phyloP scores from a whole-genome alignment of 2,797 vertebrate genomes.

The Petrocephalus schoutedeni region DNA sequence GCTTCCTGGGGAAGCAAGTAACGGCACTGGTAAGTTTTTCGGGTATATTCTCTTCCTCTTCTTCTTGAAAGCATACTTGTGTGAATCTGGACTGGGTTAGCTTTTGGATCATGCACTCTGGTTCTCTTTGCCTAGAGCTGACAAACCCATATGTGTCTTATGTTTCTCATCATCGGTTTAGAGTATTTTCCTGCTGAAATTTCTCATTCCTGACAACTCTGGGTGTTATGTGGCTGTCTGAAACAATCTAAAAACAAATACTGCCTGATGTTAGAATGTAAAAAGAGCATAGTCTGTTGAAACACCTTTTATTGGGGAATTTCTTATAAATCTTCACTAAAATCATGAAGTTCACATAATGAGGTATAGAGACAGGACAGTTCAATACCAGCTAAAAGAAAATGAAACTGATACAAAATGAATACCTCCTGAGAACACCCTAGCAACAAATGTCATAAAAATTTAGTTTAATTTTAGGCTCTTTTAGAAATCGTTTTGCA shows the following conservation, averaged over 20 bases:
- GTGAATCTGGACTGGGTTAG: slow-evolving; percentile 26
- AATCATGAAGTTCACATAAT: background rate
- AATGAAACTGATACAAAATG: background rate
- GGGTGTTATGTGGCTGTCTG: background rate
- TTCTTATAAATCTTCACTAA: background rate
- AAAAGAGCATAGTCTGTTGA: background rate
- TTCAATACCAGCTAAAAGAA: background rate
- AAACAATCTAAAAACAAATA: background rate
- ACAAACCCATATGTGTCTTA: slow-evolving; percentile 25
- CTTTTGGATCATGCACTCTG: slow-evolving; percentile 22
- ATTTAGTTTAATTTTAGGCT: background rate
- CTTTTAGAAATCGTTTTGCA: background rate
- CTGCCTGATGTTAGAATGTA: background rate
- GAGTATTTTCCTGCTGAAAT: slow-evolving; percentile 47
- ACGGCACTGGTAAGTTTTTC: slow-evolving; percentile 87
- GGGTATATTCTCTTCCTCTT: slow-evolving; percentile 41
- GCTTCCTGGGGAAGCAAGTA: slow-evolving; percentile 90
- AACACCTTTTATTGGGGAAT: background rate
- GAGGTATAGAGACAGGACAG: background rate
- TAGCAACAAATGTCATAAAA: background rate
- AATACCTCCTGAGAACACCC: background rate
- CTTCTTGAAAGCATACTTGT: slow-evolving; percentile 31
- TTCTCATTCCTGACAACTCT: slow-evolving; percentile 48
- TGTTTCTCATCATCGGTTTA: slow-evolving; percentile 51
- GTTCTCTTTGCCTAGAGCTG: background rate